These are phyloP conservation scores for Elmis aenea DNA, from an alignment of 2,888 invertebrate species.

Conservation along the genomic window DNA sequence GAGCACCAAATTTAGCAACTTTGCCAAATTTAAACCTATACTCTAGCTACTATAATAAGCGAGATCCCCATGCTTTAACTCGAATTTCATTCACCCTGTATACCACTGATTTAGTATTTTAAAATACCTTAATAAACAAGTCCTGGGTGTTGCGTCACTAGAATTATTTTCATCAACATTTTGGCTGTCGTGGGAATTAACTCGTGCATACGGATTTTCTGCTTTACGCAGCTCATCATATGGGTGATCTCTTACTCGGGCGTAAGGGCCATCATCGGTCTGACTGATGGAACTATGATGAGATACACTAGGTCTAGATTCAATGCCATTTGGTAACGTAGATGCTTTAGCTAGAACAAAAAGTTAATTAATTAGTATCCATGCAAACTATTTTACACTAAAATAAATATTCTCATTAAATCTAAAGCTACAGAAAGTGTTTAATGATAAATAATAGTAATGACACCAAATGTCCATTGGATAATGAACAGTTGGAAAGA, in stretches of 20 bases:
- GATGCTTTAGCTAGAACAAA: constrained; percentile 34
- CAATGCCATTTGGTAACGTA: constrained; percentile 37
- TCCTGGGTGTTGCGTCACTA: constrained; percentile 25
- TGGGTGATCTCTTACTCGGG: constrained; percentile 54
- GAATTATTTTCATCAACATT: constrained; percentile 27
- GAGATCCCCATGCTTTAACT: no score
- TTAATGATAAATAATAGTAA: no score
- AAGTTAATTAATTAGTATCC: no score
- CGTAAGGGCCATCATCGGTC: constrained; percentile 55
- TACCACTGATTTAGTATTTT: no score
- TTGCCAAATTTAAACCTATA: no score
- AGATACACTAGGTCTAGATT: constrained; percentile 51
- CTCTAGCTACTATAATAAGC: no score
- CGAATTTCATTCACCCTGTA: no score
- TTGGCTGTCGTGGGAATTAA: constrained; percentile 50
- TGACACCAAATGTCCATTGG: no score
- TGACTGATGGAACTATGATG: constrained; percentile 58
- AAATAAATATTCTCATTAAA: no score
- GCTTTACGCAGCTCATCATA: constrained; percentile 54
- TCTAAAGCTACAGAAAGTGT: neutral
- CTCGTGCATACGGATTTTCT: constrained; percentile 70
- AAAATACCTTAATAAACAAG: constrained; percentile 9
- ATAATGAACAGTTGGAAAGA: no score
- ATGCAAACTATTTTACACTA: no score
- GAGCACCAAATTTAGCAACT: no score